These are phyloP conservation scores for Penaeus monodon DNA, from an alignment of 2,888 invertebrate genomes.

Conservation along the genomic window DNA sequence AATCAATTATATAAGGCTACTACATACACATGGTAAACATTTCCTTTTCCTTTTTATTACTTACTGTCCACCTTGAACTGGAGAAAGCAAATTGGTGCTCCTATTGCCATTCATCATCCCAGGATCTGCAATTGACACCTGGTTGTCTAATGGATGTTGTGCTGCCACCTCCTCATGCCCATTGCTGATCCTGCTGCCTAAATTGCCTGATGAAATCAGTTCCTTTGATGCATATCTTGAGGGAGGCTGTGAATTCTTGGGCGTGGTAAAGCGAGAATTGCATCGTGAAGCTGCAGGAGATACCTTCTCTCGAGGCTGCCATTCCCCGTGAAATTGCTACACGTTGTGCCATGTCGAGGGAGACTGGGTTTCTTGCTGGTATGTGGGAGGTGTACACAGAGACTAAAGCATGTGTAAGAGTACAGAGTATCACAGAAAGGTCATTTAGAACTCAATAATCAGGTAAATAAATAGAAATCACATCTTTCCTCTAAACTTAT, in stretches of 20 bases:
- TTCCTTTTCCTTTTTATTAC: not conserved
- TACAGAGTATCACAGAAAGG: too few relatives aligned
- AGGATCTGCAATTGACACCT: not conserved
- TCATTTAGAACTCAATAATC: too few relatives aligned
- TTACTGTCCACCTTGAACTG: conserved; percentile 22
- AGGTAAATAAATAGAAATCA: too few relatives aligned
- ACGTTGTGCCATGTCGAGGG: conserved; percentile 13
- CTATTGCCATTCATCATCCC: conserved; percentile 24
- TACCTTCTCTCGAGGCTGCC: conserved; percentile 39
- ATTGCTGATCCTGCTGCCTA: not conserved
- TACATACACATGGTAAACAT: not conserved
- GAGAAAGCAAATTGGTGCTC: conserved; percentile 6
- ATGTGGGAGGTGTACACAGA: too few relatives aligned
- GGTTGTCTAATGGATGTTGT: conserved; percentile 28
- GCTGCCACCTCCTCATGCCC: not conserved
- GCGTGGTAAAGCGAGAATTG: not conserved
- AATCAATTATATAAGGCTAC: not conserved
- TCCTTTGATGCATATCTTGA: conserved; percentile 24
- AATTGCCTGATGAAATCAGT: conserved; percentile 1
- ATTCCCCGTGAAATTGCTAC: conserved; percentile 39
- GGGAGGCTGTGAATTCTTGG: conserved; percentile 3
- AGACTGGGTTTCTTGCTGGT: too few relatives aligned
- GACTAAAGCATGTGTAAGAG: too few relatives aligned
- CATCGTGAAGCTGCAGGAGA: conserved; percentile 39
- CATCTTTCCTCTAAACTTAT: too few relatives aligned